A percentile compares a stretch with the other conserved stretches of the same genome.
phyloP scores from a whole-genome alignment of 1,140 invertebrate species.

The Tetragnatha versicolor region DNA sequence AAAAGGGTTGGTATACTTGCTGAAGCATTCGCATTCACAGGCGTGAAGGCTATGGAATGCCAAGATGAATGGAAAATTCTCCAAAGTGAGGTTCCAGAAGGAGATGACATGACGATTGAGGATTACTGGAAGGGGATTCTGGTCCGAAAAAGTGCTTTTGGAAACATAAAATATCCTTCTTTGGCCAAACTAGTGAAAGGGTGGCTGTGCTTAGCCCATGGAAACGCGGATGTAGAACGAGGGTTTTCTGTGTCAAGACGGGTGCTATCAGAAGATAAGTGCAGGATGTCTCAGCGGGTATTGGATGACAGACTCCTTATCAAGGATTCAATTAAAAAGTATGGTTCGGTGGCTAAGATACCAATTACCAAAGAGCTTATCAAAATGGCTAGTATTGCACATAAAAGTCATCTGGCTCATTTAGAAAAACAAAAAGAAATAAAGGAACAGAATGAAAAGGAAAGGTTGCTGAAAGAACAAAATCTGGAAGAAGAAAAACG shows the following conservation, averaged over 20 bases:
- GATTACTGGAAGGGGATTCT: conserved; percentile 56
- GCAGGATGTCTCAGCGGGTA: not conserved
- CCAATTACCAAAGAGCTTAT: conserved; percentile 13
- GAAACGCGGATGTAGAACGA: conserved; percentile 57
- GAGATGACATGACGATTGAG: conserved; percentile 53
- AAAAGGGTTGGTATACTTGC: not conserved
- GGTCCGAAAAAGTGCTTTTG: conserved; percentile 9
- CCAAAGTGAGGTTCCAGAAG: not conserved
- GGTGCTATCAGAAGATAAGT: conserved; percentile 48
- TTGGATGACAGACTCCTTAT: not conserved
- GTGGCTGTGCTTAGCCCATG: conserved; percentile 53
- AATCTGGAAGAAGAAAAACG: not conserved
- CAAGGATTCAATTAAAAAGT: not conserved
- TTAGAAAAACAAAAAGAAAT: not conserved
- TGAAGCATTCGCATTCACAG: not conserved
- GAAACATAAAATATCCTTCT: conserved; percentile 18
- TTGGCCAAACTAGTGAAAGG: conserved; percentile 48
- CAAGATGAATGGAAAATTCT: conserved; percentile 14
- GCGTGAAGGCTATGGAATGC: not conserved
- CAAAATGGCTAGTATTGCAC: not conserved
- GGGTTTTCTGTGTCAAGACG: conserved; percentile 54
- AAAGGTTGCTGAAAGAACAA: not conserved
- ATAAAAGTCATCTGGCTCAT: not conserved
- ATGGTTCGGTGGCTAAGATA: not conserved
- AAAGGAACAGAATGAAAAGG: not conserved